Evolutionary conservation across 2,888 invertebrate genomes (phyloP), one percentile per base, ranked within the genome.

Genomic region (Melieria crassipennis): DNA sequence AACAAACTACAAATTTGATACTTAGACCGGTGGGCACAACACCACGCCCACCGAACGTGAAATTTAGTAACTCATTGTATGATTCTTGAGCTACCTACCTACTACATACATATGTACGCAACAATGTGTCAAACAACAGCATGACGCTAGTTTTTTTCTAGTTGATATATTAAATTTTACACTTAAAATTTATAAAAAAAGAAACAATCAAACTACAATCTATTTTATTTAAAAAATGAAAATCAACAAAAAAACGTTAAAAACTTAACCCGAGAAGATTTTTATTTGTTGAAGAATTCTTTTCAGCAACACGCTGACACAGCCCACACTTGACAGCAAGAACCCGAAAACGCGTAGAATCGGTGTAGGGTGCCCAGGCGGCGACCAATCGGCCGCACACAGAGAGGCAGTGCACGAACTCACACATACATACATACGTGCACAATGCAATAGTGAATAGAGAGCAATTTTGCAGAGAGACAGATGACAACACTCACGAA

Each of bases 121-220:
- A 30, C 30, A 30, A 30, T 30, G 50, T 61, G 62, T 68, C 66
- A 64, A 57, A 7, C 11, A 50, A 63, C 56, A 81, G 61, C 79
- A 75, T 79, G 81, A 78, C 80, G 73, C 73, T 81, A 82, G 80
- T 80, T 81, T 81, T 80, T 77, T 76, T 66, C 16, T 80, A 82
- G 81, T 79, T 80, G 78, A 79, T 78, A 77, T 48, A 67, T 79
- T 81, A 81, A 83, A 82, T 82, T 83, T 79, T 78, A 82, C 78
- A 80, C 79, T 78, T 80, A 81, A 80, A 82, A 81, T 79, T 82
- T 81, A 78, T 79, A 78, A 75, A 70, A 70, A 71, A 75, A 72
- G 71, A 76, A 68, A 77, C 73, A 75, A 78, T 74, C 30, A 66
- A 58, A 48, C 5, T 43, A 47, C 7, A 66, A 47, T 48, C 46